These are phyloP conservation scores for Bombus picipes DNA, from an alignment of 1,140 invertebrate genomes.

Conservation along the genomic window DNA sequence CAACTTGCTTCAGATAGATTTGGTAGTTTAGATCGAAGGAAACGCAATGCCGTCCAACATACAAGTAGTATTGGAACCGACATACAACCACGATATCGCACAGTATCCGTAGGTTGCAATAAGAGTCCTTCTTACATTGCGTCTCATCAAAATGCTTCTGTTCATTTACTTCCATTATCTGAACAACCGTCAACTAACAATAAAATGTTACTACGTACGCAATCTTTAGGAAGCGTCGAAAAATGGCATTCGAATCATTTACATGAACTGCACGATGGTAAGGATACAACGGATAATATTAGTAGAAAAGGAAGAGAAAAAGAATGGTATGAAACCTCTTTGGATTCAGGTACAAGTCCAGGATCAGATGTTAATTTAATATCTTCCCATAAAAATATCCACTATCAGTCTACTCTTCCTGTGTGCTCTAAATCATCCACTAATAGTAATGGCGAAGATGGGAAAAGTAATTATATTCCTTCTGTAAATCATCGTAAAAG, in stretches of 20 bases:
- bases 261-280: constrained; percentile 65
- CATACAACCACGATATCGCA: constrained; percentile 71
- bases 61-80: constrained; percentile 56
- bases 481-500: constrained; percentile 55
- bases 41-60: constrained; percentile 79
- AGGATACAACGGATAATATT: constrained; percentile 71
- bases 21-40: constrained; percentile 86
- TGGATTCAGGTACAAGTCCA: constrained; percentile 84
- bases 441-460: constrained; percentile 23
- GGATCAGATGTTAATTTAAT: constrained; percentile 47
- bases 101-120: constrained; percentile 64
- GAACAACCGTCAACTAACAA: constrained; percentile 82
- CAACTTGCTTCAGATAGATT: constrained; percentile 80
- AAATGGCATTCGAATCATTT: constrained; percentile 76
- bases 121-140: constrained; percentile 52
- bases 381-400: constrained; percentile 72
- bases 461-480: constrained; percentile 40
- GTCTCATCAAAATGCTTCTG: constrained; percentile 54
- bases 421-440: not conserved
- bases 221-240: constrained; percentile 86
- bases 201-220: constrained; percentile 83
- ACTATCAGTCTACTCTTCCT: constrained; percentile 55
- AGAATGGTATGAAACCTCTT: constrained; percentile 89
- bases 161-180: constrained; percentile 74
- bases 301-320: constrained; percentile 82